Evolutionary conservation across 2,113 vertebrate genomes (phyloP).

Genomic region (Salminus brasiliensis): DNA sequence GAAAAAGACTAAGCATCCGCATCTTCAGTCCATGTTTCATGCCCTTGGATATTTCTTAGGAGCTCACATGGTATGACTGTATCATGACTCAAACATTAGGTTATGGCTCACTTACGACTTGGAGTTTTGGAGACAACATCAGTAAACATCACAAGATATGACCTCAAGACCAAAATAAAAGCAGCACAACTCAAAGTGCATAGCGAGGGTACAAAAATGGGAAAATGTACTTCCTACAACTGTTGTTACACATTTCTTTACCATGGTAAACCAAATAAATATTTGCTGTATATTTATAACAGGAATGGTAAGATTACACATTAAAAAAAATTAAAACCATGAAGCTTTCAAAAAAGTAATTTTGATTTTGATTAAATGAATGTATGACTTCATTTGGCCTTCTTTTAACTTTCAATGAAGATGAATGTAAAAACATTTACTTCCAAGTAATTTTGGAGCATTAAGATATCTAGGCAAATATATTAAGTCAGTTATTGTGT

Average conservation of each 20-base stretch:
- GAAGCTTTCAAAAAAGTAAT: not conserved
- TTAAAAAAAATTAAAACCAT: not conserved
- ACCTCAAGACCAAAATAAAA: not conserved
- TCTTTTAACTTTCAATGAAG: too few species aligned
- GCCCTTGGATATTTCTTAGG: not conserved
- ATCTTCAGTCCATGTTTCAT: not conserved
- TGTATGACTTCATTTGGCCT: too few species aligned
- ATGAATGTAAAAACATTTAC: too few species aligned
- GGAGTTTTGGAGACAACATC: not conserved
- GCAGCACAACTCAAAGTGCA: not conserved
- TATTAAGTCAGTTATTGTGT: too few species aligned
- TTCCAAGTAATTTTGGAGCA: too few species aligned
- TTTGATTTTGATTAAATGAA: too few species aligned
- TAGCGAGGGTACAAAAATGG: constrained; percentile 10
- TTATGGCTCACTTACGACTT: not conserved
- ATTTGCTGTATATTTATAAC: not conserved
- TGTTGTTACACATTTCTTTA: constrained; percentile 22
- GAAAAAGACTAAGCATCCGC: not conserved
- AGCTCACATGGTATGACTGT: not conserved
- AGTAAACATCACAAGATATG: not conserved
- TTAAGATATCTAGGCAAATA: too few species aligned
- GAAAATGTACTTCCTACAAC: constrained; percentile 16
- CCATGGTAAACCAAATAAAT: constrained; percentile 14
- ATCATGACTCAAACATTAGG: not conserved
- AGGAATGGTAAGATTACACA: not conserved